Evolutionary conservation across 2,797 vertebrate genomes (phyloP).

Genomic region (Cottoperca gobio): DNA sequence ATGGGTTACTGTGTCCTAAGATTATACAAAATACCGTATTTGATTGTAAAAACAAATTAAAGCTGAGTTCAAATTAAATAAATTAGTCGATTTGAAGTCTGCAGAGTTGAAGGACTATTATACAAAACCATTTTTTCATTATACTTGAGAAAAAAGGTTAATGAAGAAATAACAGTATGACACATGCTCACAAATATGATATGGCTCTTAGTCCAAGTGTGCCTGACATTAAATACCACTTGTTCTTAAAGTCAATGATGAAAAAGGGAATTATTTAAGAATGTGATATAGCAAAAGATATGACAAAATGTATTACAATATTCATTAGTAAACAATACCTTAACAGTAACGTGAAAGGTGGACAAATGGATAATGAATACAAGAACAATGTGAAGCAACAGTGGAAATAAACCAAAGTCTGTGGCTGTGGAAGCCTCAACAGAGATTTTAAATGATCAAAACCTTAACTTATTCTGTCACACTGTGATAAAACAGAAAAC

Average conservation of each 20-base stretch:
- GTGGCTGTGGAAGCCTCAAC: not conserved
- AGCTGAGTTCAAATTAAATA: not conserved
- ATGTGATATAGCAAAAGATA: not conserved
- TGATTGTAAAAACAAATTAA: not conserved
- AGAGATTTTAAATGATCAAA: not conserved
- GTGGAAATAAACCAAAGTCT: not conserved
- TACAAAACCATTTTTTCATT: not conserved
- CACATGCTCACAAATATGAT: not conserved
- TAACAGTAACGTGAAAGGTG: not conserved
- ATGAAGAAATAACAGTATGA: not conserved
- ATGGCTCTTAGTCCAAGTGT: not conserved
- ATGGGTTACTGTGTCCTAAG: not conserved
- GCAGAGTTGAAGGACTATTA: not conserved
- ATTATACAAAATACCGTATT: not conserved
- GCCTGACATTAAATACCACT: not conserved
- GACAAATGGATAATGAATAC: not conserved
- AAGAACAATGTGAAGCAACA: not conserved
- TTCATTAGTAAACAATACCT: not conserved
- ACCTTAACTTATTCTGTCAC: not conserved
- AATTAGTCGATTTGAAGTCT: slow-evolving; percentile 3
- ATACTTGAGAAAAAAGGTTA: not conserved
- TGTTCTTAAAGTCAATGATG: not conserved
- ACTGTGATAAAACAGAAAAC: not conserved
- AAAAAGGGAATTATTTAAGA: not conserved
- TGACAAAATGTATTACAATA: not conserved